Base-by-base conservation (phyloP, 2,888 invertebrate species). In the Globia sparganii region DNA sequence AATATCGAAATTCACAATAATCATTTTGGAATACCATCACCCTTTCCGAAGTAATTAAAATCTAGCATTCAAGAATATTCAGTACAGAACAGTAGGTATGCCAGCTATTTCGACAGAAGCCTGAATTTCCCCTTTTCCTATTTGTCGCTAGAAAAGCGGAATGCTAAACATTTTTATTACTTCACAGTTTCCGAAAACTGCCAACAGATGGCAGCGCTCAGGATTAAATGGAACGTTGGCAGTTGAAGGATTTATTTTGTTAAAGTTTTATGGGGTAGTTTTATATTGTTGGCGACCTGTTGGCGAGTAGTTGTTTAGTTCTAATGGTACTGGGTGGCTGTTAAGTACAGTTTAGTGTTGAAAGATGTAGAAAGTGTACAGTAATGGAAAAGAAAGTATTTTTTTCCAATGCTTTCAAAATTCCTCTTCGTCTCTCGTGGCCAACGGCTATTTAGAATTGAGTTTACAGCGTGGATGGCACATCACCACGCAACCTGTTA, bases 241-340 rank as follows among this genome's bases (percentile, higher is more conserved):
- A 40, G 61, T 64, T 81, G 72, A 79, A 58, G 25, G 76, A 82
- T 84, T 86, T 84, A 86, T 84, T 78, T 72, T 62, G 43, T 58
- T 28, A 56, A 56, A 61, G 58, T 59, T 85, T 69, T 67, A 53
- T 40, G 18, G 43, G 28, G 49, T 66, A 49, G 46, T 78, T 72
- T 78, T 43, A 49, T 76, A 46, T 53, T 58, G 62, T 76, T 31
- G 8, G 37, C 25, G 37, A 61, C 59, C 43, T 62, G 72, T 71
- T 80, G 37, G 15, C 43, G 31, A 49, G 34, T 53, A 53, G 49
- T 61, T 56, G 43, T 64, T 37, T 21, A 40, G 49, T 70, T 77
- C 61, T 43, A 13, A 69, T 18, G n/a, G 28, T 15, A n/a, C 8
- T 40, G n/a, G 31, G 40, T 31, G 25, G 9, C 0, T 9, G 18